These are phyloP conservation scores for Pollicipes pollicipes DNA, from an alignment of 1,140 invertebrate genomes.

Conservation along the genomic window DNA sequence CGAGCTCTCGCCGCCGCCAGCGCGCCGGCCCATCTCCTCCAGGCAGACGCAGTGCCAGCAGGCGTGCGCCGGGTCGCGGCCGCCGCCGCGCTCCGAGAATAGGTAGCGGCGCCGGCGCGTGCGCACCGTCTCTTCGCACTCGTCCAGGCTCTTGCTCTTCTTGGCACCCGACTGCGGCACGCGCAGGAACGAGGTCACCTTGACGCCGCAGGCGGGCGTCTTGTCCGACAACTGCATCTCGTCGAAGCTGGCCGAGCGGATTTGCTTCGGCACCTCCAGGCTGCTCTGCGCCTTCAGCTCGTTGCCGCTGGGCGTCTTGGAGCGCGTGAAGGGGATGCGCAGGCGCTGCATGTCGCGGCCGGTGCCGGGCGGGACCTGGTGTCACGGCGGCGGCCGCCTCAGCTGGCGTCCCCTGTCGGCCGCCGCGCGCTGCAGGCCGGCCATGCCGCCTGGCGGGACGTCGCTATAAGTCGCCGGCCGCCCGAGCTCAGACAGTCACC, in stretches of 20 bases:
- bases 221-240: slow-evolving; percentile 73
- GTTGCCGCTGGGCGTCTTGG: slow-evolving; percentile 61
- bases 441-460: neutral
- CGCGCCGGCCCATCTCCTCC: slow-evolving; percentile 5
- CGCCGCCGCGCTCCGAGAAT: no score
- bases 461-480: neutral
- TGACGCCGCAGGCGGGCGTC: no score
- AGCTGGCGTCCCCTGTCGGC: slow-evolving; percentile 9
- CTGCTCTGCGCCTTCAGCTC: slow-evolving; percentile 79
- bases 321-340: slow-evolving; percentile 65
- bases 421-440: slow-evolving; percentile 6
- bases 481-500: neutral
- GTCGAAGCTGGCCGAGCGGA: slow-evolving; percentile 66
- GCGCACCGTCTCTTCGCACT: no score
- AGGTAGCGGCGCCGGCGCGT: no score
- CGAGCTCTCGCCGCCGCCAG: neutral
- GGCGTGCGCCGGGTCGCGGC: no score
- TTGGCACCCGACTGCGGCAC: slow-evolving; percentile 32
- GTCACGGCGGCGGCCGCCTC: slow-evolving; percentile 9
- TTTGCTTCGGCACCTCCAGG: slow-evolving; percentile 68
- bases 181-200: slow-evolving; percentile 14
- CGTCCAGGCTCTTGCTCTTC: slow-evolving; percentile 54
- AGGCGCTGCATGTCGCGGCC: slow-evolving; percentile 46
- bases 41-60: slow-evolving; percentile 35
- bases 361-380: slow-evolving; percentile 10